Conservation (phyloP, 2,113 vertebrate genomes). For the Ia io region DNA sequence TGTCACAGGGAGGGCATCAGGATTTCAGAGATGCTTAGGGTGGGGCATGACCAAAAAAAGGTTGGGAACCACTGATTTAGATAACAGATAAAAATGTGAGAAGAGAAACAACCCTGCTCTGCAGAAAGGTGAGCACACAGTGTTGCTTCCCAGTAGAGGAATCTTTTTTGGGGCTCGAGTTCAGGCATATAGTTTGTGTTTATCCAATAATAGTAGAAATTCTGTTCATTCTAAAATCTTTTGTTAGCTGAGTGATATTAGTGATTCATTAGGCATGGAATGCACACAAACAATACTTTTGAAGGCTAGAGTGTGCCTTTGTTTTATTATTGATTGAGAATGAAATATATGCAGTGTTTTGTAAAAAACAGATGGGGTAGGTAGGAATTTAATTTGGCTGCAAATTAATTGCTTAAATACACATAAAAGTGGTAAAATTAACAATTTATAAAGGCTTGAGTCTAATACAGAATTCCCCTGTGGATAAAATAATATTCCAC, state of each 20-base stretch:
- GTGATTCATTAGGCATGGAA: neutral
- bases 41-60: no score
- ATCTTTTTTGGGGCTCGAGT: neutral
- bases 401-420: neutral
- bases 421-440: neutral
- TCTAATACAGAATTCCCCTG: neutral
- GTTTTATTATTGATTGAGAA: neutral
- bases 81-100: neutral
- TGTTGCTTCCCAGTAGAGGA: neutral
- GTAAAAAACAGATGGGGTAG: neutral
- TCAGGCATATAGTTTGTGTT: neutral
- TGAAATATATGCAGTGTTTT: neutral
- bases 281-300: neutral
- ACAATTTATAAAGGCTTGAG: neutral
- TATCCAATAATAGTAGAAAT: neutral
- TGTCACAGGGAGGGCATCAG: no score
- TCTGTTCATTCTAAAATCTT: neutral
- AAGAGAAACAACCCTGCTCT: neutral
- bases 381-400: neutral
- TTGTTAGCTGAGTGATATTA: neutral
- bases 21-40: no score
- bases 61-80: no score
- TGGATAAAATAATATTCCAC: neutral
- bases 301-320: neutral
- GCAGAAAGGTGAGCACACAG: neutral